A percentile compares a stretch with the other conserved stretches of the same genome.
Evolutionary conservation across 2,797 vertebrate species (phyloP).

Genomic region (Zenarchopterus dispar): DNA sequence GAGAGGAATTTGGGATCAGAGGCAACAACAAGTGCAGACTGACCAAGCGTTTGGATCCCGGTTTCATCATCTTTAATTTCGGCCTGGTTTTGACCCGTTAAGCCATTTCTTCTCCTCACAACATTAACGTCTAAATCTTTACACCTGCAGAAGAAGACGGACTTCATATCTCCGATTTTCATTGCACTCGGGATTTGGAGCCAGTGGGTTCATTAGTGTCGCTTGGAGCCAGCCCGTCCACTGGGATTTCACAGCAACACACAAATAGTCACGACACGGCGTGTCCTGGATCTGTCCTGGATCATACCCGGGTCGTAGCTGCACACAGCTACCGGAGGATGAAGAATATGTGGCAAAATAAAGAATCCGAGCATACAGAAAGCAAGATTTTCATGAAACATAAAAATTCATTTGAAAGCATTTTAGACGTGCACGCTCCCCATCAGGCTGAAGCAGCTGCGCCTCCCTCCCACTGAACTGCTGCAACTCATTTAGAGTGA

Average conservation of each 20-base stretch:
- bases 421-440: neutral
- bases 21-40: too few species aligned
- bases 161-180: conserved; percentile 3
- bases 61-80: too few species aligned
- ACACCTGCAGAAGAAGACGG: neutral
- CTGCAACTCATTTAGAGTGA: conserved; percentile 37
- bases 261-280: neutral
- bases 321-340: neutral
- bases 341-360: neutral
- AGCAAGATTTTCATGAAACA: too few species aligned
- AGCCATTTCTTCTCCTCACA: neutral
- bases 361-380: too few species aligned
- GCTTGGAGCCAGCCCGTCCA: conserved; percentile 8
- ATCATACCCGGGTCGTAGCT: neutral
- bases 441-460: conserved; percentile 32
- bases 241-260: conserved; percentile 9
- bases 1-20: too few species aligned
- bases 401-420: too few species aligned
- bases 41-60: too few species aligned
- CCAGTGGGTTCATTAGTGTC: conserved; percentile 28
- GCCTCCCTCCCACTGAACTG: conserved; percentile 13
- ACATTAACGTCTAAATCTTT: neutral
- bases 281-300: conserved; percentile 3
- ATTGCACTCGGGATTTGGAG: conserved; percentile 18
- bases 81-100: neutral